phyloP scores from a whole-genome alignment of 2,113 vertebrate species.

The Tragelaphus buxtoni region DNA sequence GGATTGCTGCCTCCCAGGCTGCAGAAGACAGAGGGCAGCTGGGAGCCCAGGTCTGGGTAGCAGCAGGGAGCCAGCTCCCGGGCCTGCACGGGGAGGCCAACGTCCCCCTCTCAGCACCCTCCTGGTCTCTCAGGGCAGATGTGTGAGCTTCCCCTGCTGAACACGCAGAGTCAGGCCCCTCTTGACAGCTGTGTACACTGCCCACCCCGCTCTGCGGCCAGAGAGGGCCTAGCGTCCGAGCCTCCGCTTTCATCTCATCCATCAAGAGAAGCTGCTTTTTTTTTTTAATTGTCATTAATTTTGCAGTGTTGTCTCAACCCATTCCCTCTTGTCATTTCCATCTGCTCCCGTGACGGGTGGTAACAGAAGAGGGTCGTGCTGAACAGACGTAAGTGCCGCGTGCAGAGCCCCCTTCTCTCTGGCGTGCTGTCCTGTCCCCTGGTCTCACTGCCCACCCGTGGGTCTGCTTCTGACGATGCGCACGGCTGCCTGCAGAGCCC shows the following conservation, averaged over 20 bases:
- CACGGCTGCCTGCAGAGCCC: neutral
- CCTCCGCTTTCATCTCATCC: neutral
- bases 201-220: fast-evolving
- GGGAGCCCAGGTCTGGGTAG: fast-evolving
- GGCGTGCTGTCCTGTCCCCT: conserved; percentile 35
- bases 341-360: conserved; percentile 80
- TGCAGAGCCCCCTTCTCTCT: neutral
- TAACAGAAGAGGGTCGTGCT: conserved; percentile 80
- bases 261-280: neutral
- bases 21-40: neutral
- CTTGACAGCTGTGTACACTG: neutral
- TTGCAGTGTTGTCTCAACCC: conserved; percentile 73
- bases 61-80: neutral
- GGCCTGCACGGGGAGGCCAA: fast-evolving
- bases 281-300: conserved; percentile 36
- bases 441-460: neutral
- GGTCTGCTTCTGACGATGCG: neutral
- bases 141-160: fast-evolving
- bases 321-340: conserved; percentile 79
- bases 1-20: neutral
- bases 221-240: neutral
- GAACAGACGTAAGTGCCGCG: conserved; percentile 78
- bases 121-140: neutral
- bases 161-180: fast-evolving
- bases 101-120: neutral